phyloP scores from a whole-genome alignment of 2,797 vertebrate species.

The Pygocentrus nattereri region DNA sequence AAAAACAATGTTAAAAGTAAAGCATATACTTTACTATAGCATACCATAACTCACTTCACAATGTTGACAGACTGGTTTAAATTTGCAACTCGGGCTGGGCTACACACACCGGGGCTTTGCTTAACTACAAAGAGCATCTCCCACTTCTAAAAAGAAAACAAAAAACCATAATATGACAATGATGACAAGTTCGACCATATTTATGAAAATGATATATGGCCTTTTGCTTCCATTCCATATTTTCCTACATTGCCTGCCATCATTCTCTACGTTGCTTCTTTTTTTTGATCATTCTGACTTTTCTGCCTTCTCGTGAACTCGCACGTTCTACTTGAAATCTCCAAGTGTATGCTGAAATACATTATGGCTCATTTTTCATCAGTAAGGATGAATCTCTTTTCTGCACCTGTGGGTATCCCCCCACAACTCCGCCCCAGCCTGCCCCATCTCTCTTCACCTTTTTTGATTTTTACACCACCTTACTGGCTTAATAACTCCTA shows the following conservation, averaged over 20 bases:
- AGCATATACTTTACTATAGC: conserved; percentile 30
- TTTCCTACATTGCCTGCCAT: background rate
- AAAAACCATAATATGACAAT: conserved; percentile 25
- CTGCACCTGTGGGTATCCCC: conserved; percentile 34
- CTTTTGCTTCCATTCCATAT: conserved; percentile 15
- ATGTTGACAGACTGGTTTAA: conserved; percentile 55
- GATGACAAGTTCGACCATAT: conserved; percentile 53
- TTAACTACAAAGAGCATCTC: conserved; percentile 48
- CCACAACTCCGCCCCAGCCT: conserved; percentile 34
- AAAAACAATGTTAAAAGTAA: conserved; percentile 28
- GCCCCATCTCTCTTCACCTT: conserved; percentile 18
- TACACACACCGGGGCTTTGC: conserved; percentile 24
- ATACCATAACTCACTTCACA: conserved; percentile 35
- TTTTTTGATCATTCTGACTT: conserved; percentile 15
- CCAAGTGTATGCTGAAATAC: conserved; percentile 16
- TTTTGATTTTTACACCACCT: conserved; percentile 75
- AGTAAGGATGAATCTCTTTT: conserved; percentile 4
- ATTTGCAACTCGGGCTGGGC: conserved; percentile 44
- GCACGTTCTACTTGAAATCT: conserved; percentile 12
- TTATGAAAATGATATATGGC: conserved; percentile 44
- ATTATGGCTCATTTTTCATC: conserved; percentile 26
- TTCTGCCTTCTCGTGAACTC: background rate
- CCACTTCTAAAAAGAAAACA: conserved; percentile 38
- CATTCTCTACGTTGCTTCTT: background rate
- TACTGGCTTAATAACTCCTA: conserved; percentile 83